Base-by-base conservation (phyloP, 1,140 invertebrate genomes). In the Cephus cinctus region DNA sequence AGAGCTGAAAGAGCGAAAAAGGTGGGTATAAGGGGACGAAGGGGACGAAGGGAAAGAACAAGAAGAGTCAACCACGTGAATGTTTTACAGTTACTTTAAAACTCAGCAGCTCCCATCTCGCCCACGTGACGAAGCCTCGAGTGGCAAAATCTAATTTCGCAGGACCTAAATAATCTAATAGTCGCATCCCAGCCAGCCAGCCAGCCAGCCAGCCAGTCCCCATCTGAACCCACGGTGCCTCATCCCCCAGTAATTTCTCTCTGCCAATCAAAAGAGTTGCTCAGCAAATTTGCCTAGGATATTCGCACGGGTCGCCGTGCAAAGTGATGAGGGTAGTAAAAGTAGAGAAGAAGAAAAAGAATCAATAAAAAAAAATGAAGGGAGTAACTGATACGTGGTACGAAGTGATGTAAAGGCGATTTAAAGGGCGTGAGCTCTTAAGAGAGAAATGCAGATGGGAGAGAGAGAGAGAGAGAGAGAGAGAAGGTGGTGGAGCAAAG, bases 111-210 rank as follows among this genome's bases (percentile, higher is more conserved):
- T n/a, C n/a, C n/a, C n/a, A n/a, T n/a, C n/a, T n/a, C n/a, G n/a
- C n/a, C n/a, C n/a, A n/a, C n/a, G n/a, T n/a, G n/a, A n/a, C n/a
- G n/a, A n/a, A n/a, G n/a, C n/a, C n/a, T n/a, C n/a, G 9, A 16
- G 15, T 31, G 32, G 47, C 44, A 52, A 48, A 36, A 57, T 54
- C 54, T 57, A 62, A 65, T 65, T 63, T 61, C 19, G 30, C 32
- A 34, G 31, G 38, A 50, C 50, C 54, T 65, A 60, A 61, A 65
- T 63, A 64, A 65, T 62, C 52, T 57, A 63, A 63, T 57, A 59
- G 54, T 51, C 35, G 34, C 45, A 47, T 51, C 31, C 21, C 36
- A 19, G 27, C 19, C 2, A 18, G 20, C 8, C 32, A 14, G 23
- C 27, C n/a, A 8, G n/a, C 6, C 32, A 12, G 30, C 35, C 4